Conservation (phyloP, 2,797 vertebrate species). For the Eulemur coronatus region DNA sequence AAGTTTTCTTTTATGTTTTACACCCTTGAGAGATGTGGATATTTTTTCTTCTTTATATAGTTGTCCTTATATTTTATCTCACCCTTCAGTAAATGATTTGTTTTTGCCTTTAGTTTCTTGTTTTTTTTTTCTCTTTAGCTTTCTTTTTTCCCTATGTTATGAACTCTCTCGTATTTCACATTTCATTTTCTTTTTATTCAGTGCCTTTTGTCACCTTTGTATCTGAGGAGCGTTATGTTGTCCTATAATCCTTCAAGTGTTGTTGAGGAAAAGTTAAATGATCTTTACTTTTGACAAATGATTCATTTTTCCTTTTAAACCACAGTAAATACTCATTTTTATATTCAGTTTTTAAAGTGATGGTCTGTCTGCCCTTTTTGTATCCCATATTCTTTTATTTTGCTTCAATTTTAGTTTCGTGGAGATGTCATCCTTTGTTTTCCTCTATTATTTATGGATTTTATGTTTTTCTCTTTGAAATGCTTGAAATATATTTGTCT, state of each 20-base stretch:
- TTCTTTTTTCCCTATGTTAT: background rate
- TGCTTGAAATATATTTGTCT: background rate
- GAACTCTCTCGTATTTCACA: background rate
- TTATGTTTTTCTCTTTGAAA: background rate
- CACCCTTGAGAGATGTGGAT: background rate
- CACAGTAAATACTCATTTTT: background rate
- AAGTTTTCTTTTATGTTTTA: background rate
- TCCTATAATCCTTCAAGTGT: background rate
- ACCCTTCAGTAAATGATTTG: slow-evolving; percentile 23
- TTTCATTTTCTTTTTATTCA: slow-evolving; percentile 25
- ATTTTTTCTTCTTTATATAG: background rate
- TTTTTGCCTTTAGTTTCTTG: background rate
- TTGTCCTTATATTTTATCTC: background rate
- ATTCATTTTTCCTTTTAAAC: background rate
- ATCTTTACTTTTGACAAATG: slow-evolving; percentile 12
- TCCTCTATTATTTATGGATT: background rate
- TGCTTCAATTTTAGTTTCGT: background rate
- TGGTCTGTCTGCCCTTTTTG: background rate
- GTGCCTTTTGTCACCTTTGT: background rate
- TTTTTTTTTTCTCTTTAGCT: background rate
- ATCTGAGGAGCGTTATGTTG: background rate
- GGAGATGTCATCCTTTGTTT: background rate
- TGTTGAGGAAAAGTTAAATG: background rate
- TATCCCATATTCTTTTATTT: background rate
- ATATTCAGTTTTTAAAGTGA: background rate